phyloP scores from a whole-genome alignment of 2,888 invertebrate species.

The Aromia moschata region DNA sequence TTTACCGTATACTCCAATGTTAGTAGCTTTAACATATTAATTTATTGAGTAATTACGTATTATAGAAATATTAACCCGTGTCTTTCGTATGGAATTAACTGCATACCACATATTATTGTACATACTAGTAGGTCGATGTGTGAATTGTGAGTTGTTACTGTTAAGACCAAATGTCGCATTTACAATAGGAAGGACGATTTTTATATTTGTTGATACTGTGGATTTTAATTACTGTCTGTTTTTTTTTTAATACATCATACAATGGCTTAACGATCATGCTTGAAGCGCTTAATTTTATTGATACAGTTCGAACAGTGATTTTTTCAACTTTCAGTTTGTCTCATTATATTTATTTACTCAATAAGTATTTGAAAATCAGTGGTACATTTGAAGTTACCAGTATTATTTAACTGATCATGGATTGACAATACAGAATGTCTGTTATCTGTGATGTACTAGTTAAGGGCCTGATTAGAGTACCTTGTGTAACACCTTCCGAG shows the following conservation, averaged over 20 bases:
- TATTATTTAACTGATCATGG: neutral
- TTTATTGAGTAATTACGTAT: conserved; percentile 14
- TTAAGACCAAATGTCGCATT: conserved; percentile 17
- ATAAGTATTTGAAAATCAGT: conserved; percentile 8
- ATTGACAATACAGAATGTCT: neutral
- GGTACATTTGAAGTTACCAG: neutral
- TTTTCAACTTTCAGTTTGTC: conserved; percentile 4
- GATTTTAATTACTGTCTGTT: conserved; percentile 29
- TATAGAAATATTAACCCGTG: conserved; percentile 18
- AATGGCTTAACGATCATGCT: neutral
- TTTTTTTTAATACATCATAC: neutral
- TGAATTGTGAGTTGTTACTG: neutral
- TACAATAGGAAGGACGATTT: conserved; percentile 18
- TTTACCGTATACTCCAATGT: conserved; percentile 7
- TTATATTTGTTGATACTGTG: conserved; percentile 25
- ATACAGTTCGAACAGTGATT: conserved; percentile 5
- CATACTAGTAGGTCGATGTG: conserved; percentile 8
- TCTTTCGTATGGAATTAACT: conserved; percentile 23
- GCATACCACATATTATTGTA: conserved; percentile 7
- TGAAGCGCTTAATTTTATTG: neutral
- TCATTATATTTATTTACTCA: conserved; percentile 5
- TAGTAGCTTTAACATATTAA: conserved; percentile 22
- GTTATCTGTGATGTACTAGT: neutral
- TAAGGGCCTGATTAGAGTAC: too few relatives aligned
- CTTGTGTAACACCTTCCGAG: too few relatives aligned